A percentile compares a stretch with the other conserved stretches of the same genome.
Conservation (phyloP, 2,113 vertebrate genomes). For the Ailuropoda melanoleuca region DNA sequence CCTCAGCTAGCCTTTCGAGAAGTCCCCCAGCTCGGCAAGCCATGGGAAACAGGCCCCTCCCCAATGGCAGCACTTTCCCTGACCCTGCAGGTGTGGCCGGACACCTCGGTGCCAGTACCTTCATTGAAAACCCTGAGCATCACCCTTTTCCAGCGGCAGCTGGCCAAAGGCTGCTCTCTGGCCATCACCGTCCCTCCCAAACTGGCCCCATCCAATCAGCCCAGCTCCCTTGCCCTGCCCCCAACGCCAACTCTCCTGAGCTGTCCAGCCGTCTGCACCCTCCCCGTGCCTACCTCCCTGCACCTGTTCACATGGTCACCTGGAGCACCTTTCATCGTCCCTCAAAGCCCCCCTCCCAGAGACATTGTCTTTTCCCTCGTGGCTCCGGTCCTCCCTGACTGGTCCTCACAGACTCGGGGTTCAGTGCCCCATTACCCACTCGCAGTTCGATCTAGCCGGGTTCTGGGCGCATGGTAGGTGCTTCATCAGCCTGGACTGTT, state of each 20-base stretch:
- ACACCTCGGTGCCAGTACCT: too few species aligned
- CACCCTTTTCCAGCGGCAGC: not conserved
- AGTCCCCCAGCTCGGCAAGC: not conserved
- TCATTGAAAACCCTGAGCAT: not conserved
- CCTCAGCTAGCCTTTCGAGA: not conserved
- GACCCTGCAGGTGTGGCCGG: too few species aligned
- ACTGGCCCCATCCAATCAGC: too few species aligned
- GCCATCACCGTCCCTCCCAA: not conserved
- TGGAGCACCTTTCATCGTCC: not conserved
- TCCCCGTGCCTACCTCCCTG: not conserved
- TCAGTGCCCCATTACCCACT: not conserved
- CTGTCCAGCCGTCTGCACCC: not conserved
- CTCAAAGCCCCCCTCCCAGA: not conserved
- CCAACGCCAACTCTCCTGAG: not conserved
- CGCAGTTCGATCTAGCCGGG: not conserved
- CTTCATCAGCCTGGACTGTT: too few species aligned
- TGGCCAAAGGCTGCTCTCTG: not conserved
- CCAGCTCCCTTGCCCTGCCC: not conserved
- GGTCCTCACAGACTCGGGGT: not conserved
- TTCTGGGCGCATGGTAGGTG: not conserved
- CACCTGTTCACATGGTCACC: not conserved
- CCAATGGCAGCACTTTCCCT: not conserved
- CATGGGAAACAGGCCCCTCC: not conserved
- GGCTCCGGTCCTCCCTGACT: not conserved
- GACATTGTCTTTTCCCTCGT: not conserved